Evolutionary conservation across 2,888 invertebrate species (phyloP).

Genomic region (Drosophila niveifrons): DNA sequence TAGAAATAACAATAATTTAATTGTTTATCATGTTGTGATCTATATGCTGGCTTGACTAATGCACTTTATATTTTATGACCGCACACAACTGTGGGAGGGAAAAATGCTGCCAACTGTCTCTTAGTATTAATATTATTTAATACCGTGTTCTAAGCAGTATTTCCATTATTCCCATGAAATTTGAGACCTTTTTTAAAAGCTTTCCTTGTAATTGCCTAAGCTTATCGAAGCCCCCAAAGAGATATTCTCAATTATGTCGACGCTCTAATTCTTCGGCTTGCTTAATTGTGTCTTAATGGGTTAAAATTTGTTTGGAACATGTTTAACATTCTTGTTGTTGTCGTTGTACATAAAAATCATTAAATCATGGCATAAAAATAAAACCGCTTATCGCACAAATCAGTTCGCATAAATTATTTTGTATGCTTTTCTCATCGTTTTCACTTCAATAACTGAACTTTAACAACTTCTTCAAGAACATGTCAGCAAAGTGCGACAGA

Average conservation of each 20-base stretch:
- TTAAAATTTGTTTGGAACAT: constrained; percentile 48
- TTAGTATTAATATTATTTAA: background rate
- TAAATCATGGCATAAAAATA: constrained; percentile 77
- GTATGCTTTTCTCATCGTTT: constrained; percentile 67
- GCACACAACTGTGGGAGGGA: background rate
- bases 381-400: constrained; percentile 63
- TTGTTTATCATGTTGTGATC: constrained; percentile 11
- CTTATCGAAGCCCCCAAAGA: background rate
- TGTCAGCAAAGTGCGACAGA: background rate
- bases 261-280: constrained; percentile 26
- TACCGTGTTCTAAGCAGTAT: background rate
- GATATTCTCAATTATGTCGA: constrained; percentile 6
- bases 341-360: constrained; percentile 50
- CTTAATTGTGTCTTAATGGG: constrained; percentile 53
- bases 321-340: constrained; percentile 47
- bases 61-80: background rate
- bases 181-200: background rate
- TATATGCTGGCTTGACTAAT: background rate
- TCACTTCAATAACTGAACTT: constrained; percentile 68
- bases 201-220: background rate
- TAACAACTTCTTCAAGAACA: constrained; percentile 72
- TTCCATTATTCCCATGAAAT: background rate
- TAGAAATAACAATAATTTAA: constrained; percentile 2
- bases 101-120: background rate
- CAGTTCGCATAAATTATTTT: constrained; percentile 50